These are phyloP conservation scores for Sebastiscus albofasciatus DNA, from an alignment of 2,797 vertebrate species.

Conservation along the genomic window DNA sequence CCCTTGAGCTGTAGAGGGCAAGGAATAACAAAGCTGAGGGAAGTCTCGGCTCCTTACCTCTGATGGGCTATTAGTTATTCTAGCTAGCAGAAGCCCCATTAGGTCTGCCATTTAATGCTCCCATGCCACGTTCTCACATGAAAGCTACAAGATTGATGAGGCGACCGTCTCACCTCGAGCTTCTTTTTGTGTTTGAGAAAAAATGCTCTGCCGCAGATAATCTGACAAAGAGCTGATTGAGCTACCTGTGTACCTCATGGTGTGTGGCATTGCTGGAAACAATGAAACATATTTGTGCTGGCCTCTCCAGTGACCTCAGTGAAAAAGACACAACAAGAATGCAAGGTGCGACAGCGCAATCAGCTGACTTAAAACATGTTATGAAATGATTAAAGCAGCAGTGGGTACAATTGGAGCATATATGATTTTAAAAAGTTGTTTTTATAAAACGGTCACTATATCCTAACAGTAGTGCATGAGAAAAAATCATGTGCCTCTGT, in stretches of 20 bases:
- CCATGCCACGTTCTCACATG: slow-evolving; percentile 67
- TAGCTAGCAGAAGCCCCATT: slow-evolving; percentile 76
- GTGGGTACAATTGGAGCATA: too few relatives aligned
- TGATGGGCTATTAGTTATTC: slow-evolving; percentile 82
- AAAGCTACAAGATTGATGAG: slow-evolving; percentile 72
- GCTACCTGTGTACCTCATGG: slow-evolving; percentile 46
- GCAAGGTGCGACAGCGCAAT: slow-evolving; percentile 16
- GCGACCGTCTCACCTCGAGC: slow-evolving; percentile 56
- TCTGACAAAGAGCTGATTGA: slow-evolving; percentile 64
- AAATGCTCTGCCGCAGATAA: slow-evolving; percentile 59
- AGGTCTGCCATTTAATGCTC: slow-evolving; percentile 75
- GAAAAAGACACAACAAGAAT: slow-evolving; percentile 9
- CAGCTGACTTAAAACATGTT: slow-evolving; percentile 34
- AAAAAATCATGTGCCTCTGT: too few relatives aligned
- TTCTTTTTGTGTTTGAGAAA: slow-evolving; percentile 39
- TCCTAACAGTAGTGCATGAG: too few relatives aligned
- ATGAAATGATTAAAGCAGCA: slow-evolving; percentile 37
- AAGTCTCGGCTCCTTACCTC: slow-evolving; percentile 73
- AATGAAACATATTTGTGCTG: slow-evolving; percentile 39
- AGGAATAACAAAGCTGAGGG: slow-evolving; percentile 73
- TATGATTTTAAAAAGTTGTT: too few relatives aligned
- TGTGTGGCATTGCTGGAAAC: slow-evolving; percentile 46
- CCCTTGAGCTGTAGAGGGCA: slow-evolving; percentile 67
- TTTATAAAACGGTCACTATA: too few relatives aligned
- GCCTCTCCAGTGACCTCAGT: slow-evolving; percentile 34